Evolutionary conservation across 2,888 invertebrate genomes (phyloP).

Genomic region (Branchellion lobata): DNA sequence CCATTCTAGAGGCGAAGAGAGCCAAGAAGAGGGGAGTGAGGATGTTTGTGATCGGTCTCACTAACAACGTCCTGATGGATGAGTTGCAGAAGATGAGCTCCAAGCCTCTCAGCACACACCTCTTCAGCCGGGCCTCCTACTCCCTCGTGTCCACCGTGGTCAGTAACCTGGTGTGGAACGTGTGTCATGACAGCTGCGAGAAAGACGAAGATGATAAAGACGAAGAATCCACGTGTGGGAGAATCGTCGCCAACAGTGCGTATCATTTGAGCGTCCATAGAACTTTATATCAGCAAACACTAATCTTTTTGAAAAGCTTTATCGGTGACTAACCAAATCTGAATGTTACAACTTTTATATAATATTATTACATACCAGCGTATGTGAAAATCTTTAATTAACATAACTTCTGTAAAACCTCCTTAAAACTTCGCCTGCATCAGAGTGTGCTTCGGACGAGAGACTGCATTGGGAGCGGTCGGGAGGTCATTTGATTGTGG

Average conservation of each 20-base stretch:
- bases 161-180: conserved; percentile 43
- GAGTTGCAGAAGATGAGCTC: conserved; percentile 39
- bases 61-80: background rate
- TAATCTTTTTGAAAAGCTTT: too few relatives aligned
- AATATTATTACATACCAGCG: too few relatives aligned
- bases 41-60: conserved; percentile 42
- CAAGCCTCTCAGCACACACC: conserved; percentile 38
- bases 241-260: too few relatives aligned
- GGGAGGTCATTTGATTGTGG: conserved; percentile 25
- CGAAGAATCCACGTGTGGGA: too few relatives aligned
- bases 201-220: background rate
- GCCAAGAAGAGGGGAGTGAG: conserved; percentile 30
- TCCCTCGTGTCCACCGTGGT: conserved; percentile 32
- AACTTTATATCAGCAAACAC: too few relatives aligned
- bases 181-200: conserved; percentile 38
- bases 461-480: background rate
- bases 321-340: too few relatives aligned
- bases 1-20: conserved; percentile 20
- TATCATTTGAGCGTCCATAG: too few relatives aligned
- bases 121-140: conserved; percentile 35
- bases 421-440: too few relatives aligned
- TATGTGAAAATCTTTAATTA: too few relatives aligned
- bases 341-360: too few relatives aligned
- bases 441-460: background rate
- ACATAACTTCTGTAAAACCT: too few relatives aligned